Conservation (phyloP, 2,888 invertebrate species). For the Galerucella nymphaeae region DNA sequence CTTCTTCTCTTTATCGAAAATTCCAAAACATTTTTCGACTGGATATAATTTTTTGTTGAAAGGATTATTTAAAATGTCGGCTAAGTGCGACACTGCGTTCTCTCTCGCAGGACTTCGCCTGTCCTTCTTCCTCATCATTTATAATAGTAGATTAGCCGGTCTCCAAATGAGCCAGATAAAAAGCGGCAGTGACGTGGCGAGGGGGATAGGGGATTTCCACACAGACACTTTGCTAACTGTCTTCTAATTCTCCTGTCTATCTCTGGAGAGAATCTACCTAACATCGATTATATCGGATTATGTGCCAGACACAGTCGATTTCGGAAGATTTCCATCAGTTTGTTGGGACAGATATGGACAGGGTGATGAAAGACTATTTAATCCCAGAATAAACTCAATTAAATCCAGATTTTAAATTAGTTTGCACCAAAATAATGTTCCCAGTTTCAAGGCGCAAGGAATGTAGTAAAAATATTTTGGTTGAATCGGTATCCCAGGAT, state of each 20-base stretch:
- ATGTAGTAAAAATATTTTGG: too few species aligned
- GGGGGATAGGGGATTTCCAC: constrained; percentile 54
- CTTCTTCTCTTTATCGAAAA: too few species aligned
- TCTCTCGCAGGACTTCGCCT: constrained; percentile 33
- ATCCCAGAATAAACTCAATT: constrained; percentile 31
- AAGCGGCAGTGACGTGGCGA: constrained; percentile 44
- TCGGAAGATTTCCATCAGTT: constrained; percentile 32
- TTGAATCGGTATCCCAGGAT: too few species aligned
- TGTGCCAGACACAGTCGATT: constrained; percentile 32
- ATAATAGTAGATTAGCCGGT: constrained; percentile 61
- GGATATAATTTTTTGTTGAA: not conserved
- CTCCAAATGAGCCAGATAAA: constrained; percentile 59
- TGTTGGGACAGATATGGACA: constrained; percentile 25
- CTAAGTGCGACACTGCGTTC: not conserved
- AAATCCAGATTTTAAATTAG: not conserved
- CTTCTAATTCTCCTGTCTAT: constrained; percentile 61
- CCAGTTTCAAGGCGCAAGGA: not conserved
- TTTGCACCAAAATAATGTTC: not conserved
- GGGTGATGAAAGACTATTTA: constrained; percentile 38
- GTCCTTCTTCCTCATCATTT: constrained; percentile 58
- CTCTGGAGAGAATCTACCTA: constrained; percentile 57
- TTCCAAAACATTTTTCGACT: too few species aligned
- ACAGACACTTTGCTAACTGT: constrained; percentile 61
- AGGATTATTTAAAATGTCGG: not conserved
- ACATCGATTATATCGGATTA: constrained; percentile 60